phyloP scores from a whole-genome alignment of 35 echinoderm and acorn worm genomes.

The Apostichopus californicus region DNA sequence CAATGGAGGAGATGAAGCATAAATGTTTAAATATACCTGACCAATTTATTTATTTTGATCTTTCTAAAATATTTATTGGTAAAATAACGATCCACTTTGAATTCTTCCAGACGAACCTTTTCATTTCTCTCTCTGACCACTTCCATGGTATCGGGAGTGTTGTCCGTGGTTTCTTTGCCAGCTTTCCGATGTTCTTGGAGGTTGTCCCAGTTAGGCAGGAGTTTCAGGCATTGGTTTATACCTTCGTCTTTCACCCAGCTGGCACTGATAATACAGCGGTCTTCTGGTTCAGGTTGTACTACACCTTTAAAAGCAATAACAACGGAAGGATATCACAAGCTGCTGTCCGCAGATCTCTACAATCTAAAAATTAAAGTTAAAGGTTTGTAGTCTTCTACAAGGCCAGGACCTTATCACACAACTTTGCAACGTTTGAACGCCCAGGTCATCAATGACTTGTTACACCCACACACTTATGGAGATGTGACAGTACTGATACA shows the following conservation, averaged over 20 bases:
- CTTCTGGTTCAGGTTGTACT: slow-evolving; percentile 93
- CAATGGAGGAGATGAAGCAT: too few species aligned
- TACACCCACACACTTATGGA: too few species aligned
- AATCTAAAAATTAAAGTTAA: too few species aligned
- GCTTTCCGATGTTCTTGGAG: slow-evolving; percentile 79
- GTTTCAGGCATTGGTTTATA: slow-evolving; percentile 85
- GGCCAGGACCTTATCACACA: too few species aligned
- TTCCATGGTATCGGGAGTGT: slow-evolving; percentile 87
- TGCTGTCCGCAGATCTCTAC: too few species aligned
- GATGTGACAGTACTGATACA: too few species aligned
- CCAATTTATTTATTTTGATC: neutral
- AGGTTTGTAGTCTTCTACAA: too few species aligned
- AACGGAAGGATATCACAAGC: too few species aligned
- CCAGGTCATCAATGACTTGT: too few species aligned
- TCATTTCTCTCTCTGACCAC: slow-evolving; percentile 94
- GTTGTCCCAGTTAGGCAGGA: slow-evolving; percentile 93
- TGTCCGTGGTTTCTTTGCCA: slow-evolving; percentile 66
- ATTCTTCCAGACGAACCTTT: slow-evolving; percentile 56
- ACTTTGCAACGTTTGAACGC: too few species aligned
- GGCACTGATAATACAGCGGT: slow-evolving; percentile 93
- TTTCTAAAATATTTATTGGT: neutral
- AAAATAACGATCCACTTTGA: neutral
- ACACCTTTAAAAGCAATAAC: slow-evolving; percentile 49
- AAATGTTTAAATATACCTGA: too few species aligned
- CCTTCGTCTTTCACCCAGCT: slow-evolving; percentile 86